Conservation (phyloP, 2,113 vertebrate species). For the Dipodomys merriami region DNA sequence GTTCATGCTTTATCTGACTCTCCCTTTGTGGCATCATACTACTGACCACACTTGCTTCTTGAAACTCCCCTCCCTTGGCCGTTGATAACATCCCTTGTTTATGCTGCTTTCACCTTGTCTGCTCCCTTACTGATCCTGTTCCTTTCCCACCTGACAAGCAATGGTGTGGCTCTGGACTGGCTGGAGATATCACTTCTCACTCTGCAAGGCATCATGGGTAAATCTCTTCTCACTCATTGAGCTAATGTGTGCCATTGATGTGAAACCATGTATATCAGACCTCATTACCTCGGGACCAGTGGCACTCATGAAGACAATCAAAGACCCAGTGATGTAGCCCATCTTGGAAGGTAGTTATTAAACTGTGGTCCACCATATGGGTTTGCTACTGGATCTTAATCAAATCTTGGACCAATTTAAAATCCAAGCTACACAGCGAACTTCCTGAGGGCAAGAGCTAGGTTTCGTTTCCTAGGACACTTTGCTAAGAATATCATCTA, state of each 20-base stretch:
- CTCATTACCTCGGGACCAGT: not conserved
- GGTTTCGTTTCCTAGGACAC: not conserved
- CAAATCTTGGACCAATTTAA: not conserved
- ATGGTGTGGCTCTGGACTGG: not conserved
- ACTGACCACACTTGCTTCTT: constrained; percentile 10
- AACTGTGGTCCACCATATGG: not conserved
- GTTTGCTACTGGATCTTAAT: not conserved
- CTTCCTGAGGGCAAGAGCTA: not conserved
- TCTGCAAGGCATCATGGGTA: not conserved
- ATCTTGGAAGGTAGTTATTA: not conserved
- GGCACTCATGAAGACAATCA: not conserved
- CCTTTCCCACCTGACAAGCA: not conserved
- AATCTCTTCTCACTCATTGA: not conserved
- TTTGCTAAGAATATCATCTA: not conserved
- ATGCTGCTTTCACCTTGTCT: not conserved
- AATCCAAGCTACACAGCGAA: not conserved
- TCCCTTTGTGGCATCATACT: not conserved
- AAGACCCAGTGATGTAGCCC: not conserved
- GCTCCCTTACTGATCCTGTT: not conserved
- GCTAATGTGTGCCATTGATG: not conserved
- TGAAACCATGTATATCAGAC: not conserved
- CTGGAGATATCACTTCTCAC: not conserved
- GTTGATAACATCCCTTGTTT: not conserved
- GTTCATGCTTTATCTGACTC: not conserved
- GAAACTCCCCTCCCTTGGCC: not conserved